A percentile compares a stretch with the other conserved stretches of the same genome.
Conservation (phyloP, 2,797 vertebrate genomes). For the Odontamblyopus lacepedii region DNA sequence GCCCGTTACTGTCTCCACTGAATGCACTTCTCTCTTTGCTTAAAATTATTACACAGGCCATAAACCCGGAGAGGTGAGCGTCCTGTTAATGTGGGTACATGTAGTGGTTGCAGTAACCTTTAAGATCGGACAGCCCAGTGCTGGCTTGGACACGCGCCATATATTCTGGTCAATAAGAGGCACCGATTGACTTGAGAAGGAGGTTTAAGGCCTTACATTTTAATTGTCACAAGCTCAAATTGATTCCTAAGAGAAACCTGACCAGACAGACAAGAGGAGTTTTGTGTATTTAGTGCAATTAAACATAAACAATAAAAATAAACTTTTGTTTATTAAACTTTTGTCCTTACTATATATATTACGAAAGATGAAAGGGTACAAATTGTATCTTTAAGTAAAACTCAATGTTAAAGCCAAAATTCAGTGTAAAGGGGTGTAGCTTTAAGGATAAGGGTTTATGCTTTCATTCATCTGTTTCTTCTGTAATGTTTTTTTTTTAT, state of each 20-base stretch:
- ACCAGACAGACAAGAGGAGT: conserved; percentile 34
- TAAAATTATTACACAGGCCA: conserved; percentile 80
- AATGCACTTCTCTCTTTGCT: conserved; percentile 77
- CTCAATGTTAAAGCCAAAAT: not conserved
- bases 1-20: conserved; percentile 76
- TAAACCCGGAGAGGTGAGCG: conserved; percentile 76
- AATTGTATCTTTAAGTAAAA: not conserved
- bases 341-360: not conserved
- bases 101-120: conserved; percentile 78
- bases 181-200: conserved; percentile 57
- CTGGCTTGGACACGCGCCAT: conserved; percentile 69
- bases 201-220: conserved; percentile 64
- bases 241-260: conserved; percentile 41
- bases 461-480: no score
- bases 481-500: not conserved
- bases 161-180: conserved; percentile 67
- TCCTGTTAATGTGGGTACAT: conserved; percentile 77
- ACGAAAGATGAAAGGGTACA: not conserved
- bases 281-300: conserved; percentile 8
- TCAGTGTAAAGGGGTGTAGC: not conserved
- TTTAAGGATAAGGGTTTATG: no score
- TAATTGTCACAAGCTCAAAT: conserved; percentile 65
- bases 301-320: not conserved
- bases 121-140: conserved; percentile 68
- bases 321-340: not conserved